phyloP scores from a whole-genome alignment of 1,140 invertebrate genomes.

The Pseudomyrmex cubaensis region DNA sequence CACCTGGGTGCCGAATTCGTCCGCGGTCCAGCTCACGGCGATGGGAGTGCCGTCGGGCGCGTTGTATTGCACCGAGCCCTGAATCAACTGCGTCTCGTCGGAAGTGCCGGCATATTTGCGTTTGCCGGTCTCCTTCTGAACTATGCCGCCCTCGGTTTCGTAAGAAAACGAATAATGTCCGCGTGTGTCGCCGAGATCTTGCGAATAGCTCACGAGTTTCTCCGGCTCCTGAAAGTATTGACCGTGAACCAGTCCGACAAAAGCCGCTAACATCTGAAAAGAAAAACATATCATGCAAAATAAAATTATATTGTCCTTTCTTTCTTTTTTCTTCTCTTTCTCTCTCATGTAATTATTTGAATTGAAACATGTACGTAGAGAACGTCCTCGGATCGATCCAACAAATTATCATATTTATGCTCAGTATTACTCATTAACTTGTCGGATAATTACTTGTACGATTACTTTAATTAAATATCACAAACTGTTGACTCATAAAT shows the following conservation, averaged over 20 bases:
- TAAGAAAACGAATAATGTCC: slow-evolving; percentile 83
- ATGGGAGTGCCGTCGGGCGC: slow-evolving; percentile 86
- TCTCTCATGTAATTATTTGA: no score
- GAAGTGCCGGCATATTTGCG: slow-evolving; percentile 84
- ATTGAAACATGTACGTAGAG: no score
- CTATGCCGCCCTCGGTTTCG: slow-evolving; percentile 85
- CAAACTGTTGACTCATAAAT: no score
- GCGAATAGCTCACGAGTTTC: slow-evolving; percentile 78
- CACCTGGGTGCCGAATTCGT: slow-evolving; percentile 85
- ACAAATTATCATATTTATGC: no score
- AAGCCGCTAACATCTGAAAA: slow-evolving; percentile 68
- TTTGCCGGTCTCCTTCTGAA: slow-evolving; percentile 82
- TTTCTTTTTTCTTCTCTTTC: no score
- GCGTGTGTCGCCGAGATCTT: slow-evolving; percentile 79
- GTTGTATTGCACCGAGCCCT: slow-evolving; percentile 86
- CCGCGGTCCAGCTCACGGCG: slow-evolving; percentile 84
- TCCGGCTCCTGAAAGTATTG: slow-evolving; percentile 83
- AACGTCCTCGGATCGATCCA: background rate
- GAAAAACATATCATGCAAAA: no score
- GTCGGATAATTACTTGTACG: no score
- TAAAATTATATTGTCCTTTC: background rate
- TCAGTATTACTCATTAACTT: no score
- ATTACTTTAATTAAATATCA: no score
- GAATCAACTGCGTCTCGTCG: slow-evolving; percentile 84
- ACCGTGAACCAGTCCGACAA: slow-evolving; percentile 56